phyloP scores from a whole-genome alignment of 2,888 invertebrate genomes.

The Scaptomyza caliginosa region DNA sequence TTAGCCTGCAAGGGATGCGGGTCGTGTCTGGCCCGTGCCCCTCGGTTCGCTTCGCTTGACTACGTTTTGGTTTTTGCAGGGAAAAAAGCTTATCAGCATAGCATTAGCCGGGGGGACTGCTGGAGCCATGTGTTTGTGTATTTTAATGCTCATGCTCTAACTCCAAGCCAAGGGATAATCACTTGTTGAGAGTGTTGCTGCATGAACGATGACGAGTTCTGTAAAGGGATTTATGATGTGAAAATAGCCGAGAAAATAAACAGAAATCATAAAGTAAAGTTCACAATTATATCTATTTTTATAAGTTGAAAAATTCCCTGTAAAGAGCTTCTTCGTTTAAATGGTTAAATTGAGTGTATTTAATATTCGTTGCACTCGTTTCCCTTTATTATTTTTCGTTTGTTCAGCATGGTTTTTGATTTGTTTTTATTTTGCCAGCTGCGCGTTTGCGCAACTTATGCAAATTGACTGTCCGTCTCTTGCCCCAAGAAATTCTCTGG shows the following conservation, averaged over 20 bases:
- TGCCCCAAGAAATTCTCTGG: constrained; percentile 19
- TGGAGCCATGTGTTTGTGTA: constrained; percentile 38
- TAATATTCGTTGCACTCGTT: not conserved
- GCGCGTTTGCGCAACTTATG: constrained; percentile 40
- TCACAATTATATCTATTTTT: not conserved
- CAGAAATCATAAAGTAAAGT: not conserved
- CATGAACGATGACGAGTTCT: no score
- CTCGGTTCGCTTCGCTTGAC: constrained; percentile 30
- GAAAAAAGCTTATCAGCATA: constrained; percentile 46
- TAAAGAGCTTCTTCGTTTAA: not conserved
- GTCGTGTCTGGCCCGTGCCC: constrained; percentile 60
- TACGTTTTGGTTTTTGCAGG: not conserved
- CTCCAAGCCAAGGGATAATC: constrained; percentile 26
- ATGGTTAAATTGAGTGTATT: constrained; percentile 19
- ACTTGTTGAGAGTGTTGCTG: constrained; percentile 27
- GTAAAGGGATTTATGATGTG: constrained; percentile 8
- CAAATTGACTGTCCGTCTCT: constrained; percentile 46
- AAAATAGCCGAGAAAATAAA: constrained; percentile 8
- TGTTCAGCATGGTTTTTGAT: constrained; percentile 4
- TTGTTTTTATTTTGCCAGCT: constrained; percentile 37
- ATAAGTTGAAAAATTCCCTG: not conserved
- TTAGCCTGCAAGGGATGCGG: constrained; percentile 13
- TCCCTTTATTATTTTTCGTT: not conserved
- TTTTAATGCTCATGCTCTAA: constrained; percentile 19
- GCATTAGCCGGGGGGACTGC: constrained; percentile 37